Base-by-base conservation (phyloP, 1,140 invertebrate genomes). In the Aricia agestis region DNA sequence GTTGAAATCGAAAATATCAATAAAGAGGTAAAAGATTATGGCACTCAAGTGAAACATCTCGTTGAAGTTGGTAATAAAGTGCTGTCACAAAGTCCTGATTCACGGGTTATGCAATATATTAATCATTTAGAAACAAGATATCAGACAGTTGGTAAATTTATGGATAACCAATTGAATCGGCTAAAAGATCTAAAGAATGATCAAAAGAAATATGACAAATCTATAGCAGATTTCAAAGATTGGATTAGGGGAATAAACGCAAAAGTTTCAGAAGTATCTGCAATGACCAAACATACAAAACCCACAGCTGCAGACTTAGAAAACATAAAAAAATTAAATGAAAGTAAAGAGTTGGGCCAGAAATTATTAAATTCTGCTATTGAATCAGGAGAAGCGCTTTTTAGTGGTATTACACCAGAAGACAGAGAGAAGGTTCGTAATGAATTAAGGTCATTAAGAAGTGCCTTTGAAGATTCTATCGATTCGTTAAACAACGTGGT, bases 381-480 rank as follows among this genome's bases (percentile, higher is more conserved):
- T 7, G 96, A 97, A 86, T 93, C 95, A 66, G 98, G 97, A 11
- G 98, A 99, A 92, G 94, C 95, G 59, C 90, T 99, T 0, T 98
- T 98, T 77, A 94, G 97, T 9, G 95, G 96, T 31, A 96, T 98
- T 3, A 97, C 95, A 7, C 95, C 96, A 15, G 96, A 97, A 85
- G 96, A 97, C 67, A 93, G 97, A 72, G 98, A 99, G 79, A 89
- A 93, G 17, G 95, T 99, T 45, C 93, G 98, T 72, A 93, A 94
- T 68, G 97, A 98, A 82, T 86, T 99, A 32, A 93, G 97, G 83
- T 93, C 94, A 70, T 92, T 99, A 66, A 93, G 98, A 61, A 96
- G 97, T 80, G 93, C 94, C 52, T 97, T 97, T 85, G 98, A 99
- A 92, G 93, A 94, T 66, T 93, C 97, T 17, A 94, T 96, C 36